Base-by-base conservation (phyloP, 2,888 invertebrate species). In the Diplolepis rosae region DNA sequence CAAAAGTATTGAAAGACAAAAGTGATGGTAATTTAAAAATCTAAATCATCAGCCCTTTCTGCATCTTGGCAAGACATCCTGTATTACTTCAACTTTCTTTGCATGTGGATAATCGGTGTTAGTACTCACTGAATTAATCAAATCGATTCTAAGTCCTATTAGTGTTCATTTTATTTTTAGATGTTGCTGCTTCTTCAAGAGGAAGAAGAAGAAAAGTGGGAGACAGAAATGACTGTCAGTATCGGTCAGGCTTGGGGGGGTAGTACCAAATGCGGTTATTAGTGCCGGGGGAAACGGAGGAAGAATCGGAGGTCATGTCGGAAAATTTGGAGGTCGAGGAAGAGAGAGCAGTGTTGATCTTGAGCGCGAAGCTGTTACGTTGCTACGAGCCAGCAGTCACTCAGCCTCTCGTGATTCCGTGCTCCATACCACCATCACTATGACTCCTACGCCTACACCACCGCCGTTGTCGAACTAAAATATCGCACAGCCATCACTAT, bases 151-250 rank as follows among this genome's bases (percentile, higher is more conserved):
- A 88, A 87, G 86, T 87, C 87, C 87, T 84, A 88, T 86, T 88
- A 88, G 87, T 85, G 86, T 88, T 86, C 89, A 87, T 85, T 89
- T 90, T 87, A 85, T 91, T 92, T 93, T 89, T 91, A 98, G 98
- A 92, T 98, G 98, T 93, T 98, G 98, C 92, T 98, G 98, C 92
- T 98, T 98, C 94, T 97, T 97, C 93, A 97, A 97, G 91, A 95
- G 97, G 90, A 98, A 97, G 95, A 98, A 98, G 96, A 98, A 98
- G 95, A 97, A 98, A 94, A 95, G 95, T 89, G 93, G 94, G 80
- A 93, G 95, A 89, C 94, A 94, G 91, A 95, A 95, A 93, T 95
- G 95, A 95, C 95, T 95, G 93, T 94, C 92, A 87, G 91, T 91
- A 89, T 91, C 91, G 85, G 91, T 92, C 89, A 92, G 92, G 89